Evolutionary conservation across 2,888 invertebrate species (phyloP), one percentile per base, ranked within the genome.

Genomic region (Cyclophora albipunctata): DNA sequence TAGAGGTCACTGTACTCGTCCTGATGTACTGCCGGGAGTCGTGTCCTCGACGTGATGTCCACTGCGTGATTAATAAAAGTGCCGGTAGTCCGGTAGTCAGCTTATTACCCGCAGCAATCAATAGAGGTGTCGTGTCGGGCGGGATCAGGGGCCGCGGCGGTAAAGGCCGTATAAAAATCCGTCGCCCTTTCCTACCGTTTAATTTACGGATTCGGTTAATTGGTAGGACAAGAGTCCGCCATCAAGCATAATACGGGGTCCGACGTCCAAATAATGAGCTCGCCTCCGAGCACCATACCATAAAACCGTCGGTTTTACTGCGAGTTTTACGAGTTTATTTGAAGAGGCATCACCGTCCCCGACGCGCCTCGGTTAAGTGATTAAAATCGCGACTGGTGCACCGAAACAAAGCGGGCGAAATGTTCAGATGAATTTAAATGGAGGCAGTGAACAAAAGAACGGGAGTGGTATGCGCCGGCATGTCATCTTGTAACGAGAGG

Each of bases 391-490:
- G 75, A 69, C 69, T 67, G 69, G 71, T 69, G 78, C 74, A 62
- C 63, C 57, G 65, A 68, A 68, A 84, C 82, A 84, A 81, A 81
- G 79, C 64, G 64, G 64, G 66, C 66, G 73, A 70, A 79, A 75
- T 73, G 78, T 78, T 71, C 72, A 72, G 82, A 82, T 82, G 82
- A 81, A 84, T 84, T 83, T 83, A 80, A 84, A 84, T 82, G 77
- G 76, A 72, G 75, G 70, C 62, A 57, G 60, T 71, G 69, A 71
- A 79, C 79, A 78, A 77, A 77, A 66, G 69, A 63, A 56, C 52
- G 57, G 57, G 62, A 57, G 55, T 58, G 64, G 67, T 57, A 66
- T 65, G 65, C 63, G 61, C 49, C 67, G 67, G 62, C 63, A 58
- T 68, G 73, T 68, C 71, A 68, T 70, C 73, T 73, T 73, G 71